A percentile compares a stretch with the other conserved stretches of the same genome.
Evolutionary conservation across 2,888 invertebrate genomes (phyloP).

Genomic region (Pogonocherus hispidulus): DNA sequence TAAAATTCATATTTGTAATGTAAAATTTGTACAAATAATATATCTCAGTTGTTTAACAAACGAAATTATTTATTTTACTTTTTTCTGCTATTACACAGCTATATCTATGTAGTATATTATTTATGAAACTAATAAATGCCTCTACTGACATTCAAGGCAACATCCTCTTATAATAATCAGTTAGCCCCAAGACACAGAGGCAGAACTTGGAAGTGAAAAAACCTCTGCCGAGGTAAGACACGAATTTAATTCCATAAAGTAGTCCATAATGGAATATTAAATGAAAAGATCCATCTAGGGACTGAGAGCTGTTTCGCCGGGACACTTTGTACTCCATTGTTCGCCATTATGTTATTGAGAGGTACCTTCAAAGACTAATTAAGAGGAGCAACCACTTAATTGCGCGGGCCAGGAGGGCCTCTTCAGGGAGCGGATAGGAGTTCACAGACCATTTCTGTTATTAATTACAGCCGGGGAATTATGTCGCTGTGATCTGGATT

Average conservation of each 20-base stretch:
- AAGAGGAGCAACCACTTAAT: conserved; percentile 41
- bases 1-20: too few relatives aligned
- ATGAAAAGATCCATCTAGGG: conserved; percentile 31
- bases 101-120: too few relatives aligned
- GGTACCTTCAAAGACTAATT: conserved; percentile 41
- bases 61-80: too few relatives aligned
- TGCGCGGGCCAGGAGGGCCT: conserved; percentile 37
- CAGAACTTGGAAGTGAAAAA: background rate
- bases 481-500: conserved; percentile 33
- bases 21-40: too few relatives aligned
- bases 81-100: too few relatives aligned
- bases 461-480: conserved; percentile 34
- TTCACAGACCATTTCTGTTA: conserved; percentile 41
- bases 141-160: too few relatives aligned
- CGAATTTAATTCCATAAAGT: conserved; percentile 22
- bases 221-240: conserved; percentile 3
- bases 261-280: conserved; percentile 29
- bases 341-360: conserved; percentile 29
- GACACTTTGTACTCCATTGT: conserved; percentile 36
- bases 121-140: too few relatives aligned
- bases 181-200: too few relatives aligned
- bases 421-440: conserved; percentile 40
- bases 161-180: too few relatives aligned
- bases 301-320: conserved; percentile 19
- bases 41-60: too few relatives aligned